phyloP scores from a whole-genome alignment of 1,140 invertebrate genomes.

The Drosophila arizonae region DNA sequence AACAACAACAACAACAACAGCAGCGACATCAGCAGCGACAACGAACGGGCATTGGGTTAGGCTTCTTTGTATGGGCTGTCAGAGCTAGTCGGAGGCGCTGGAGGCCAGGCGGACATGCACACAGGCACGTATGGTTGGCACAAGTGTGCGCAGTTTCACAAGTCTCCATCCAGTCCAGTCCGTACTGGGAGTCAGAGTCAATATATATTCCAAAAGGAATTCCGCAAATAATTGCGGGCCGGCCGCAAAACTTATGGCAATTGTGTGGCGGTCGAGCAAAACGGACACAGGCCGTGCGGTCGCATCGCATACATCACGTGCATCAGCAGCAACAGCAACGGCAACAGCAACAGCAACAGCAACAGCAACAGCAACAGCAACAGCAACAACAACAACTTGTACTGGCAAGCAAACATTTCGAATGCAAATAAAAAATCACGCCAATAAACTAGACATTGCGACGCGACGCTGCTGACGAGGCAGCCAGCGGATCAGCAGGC shows the following conservation, averaged over 20 bases:
- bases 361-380: constrained; percentile 10
- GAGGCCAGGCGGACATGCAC: constrained; percentile 28
- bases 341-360: constrained; percentile 12
- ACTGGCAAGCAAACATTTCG: constrained; percentile 54
- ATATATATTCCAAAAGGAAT: constrained; percentile 82
- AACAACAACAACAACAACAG: background rate
- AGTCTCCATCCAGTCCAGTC: constrained; percentile 25
- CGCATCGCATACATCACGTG: constrained; percentile 73
- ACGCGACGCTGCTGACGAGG: constrained; percentile 17
- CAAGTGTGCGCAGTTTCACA: constrained; percentile 9
- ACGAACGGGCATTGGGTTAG: constrained; percentile 37
- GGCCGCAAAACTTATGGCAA: constrained; percentile 75
- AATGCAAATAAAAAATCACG: constrained; percentile 82
- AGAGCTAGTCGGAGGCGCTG: constrained; percentile 49
- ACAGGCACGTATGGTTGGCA: constrained; percentile 32
- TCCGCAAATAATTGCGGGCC: constrained; percentile 79
- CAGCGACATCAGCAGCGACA: background rate
- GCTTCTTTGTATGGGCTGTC: constrained; percentile 75
- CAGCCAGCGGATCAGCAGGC: constrained; percentile 3
- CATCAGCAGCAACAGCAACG: constrained; percentile 31
- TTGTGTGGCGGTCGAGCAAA: constrained; percentile 57
- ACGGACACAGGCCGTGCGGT: constrained; percentile 23
- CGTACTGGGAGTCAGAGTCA: constrained; percentile 59
- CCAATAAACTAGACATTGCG: constrained; percentile 82
- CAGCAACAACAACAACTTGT: constrained; percentile 26